phyloP scores from a whole-genome alignment of 2,888 invertebrate genomes.

The Lutraria lutraria region DNA sequence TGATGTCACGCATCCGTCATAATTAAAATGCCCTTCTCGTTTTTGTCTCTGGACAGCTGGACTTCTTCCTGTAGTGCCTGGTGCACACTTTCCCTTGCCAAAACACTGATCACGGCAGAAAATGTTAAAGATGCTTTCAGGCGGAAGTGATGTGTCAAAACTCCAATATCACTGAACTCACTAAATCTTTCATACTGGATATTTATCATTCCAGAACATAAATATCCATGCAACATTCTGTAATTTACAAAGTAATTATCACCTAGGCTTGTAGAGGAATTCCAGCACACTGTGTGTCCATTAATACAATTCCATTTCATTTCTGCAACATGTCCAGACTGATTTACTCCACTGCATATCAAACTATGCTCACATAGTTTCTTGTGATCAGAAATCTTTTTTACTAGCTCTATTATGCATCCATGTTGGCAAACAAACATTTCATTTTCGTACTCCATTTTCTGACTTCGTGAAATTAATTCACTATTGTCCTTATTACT shows the following conservation, averaged over 20 bases:
- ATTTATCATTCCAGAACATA: conserved; percentile 28
- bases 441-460: not conserved
- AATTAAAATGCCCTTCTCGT: conserved; percentile 24
- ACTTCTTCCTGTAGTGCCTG: not conserved
- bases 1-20: conserved; percentile 38
- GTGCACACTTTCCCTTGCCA: not conserved
- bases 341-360: not conserved
- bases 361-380: not conserved
- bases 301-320: not conserved
- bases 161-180: conserved; percentile 18
- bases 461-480: no score
- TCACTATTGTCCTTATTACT: no score
- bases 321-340: conserved; percentile 24
- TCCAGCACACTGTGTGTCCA: conserved; percentile 26
- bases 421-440: not conserved
- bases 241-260: conserved; percentile 35
- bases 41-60: not conserved
- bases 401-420: not conserved
- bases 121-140: not conserved
- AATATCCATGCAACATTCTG: conserved; percentile 25
- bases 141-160: conserved; percentile 8
- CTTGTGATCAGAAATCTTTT: not conserved
- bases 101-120: conserved; percentile 18
- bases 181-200: conserved; percentile 36
- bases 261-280: conserved; percentile 23